phyloP scores from a whole-genome alignment of 2,888 invertebrate species.

The Ichneumon xanthorius region DNA sequence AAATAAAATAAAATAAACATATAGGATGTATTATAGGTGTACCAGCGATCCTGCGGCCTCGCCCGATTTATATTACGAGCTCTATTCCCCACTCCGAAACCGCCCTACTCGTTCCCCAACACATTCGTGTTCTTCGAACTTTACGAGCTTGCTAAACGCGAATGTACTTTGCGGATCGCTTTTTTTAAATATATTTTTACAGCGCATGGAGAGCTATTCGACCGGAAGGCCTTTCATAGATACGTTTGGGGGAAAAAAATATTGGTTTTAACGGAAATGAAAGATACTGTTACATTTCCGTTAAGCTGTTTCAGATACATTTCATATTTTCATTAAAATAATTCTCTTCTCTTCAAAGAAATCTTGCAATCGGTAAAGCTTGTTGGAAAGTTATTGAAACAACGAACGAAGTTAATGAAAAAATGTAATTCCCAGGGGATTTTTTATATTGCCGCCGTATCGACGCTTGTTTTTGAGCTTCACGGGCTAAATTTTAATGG shows the following conservation, averaged over 20 bases:
- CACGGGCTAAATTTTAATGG: background rate
- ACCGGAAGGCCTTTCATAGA: constrained; percentile 50
- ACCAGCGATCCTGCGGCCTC: constrained; percentile 47
- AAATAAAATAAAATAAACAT: background rate
- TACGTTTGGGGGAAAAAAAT: constrained; percentile 20
- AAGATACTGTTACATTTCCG: background rate
- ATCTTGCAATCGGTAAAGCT: no score
- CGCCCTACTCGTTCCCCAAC: constrained; percentile 17
- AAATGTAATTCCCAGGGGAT: background rate
- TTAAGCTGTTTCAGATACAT: background rate
- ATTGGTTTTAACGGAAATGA: background rate
- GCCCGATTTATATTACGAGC: constrained; percentile 66
- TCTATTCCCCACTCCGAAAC: constrained; percentile 43
- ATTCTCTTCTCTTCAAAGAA: no score
- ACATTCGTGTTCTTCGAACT: constrained; percentile 61
- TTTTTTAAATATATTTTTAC: background rate
- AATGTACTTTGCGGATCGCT: constrained; percentile 59
- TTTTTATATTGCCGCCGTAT: background rate
- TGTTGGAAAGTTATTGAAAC: no score
- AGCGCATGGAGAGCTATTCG: constrained; percentile 31
- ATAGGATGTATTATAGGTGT: constrained; percentile 52
- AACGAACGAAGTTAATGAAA: background rate
- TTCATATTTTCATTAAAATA: no score
- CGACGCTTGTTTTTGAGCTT: background rate
- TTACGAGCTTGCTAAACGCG: constrained; percentile 68